A percentile compares a stretch with the other conserved stretches of the same genome.
These are phyloP conservation scores for Scartelaos histophorus DNA, from an alignment of 2,113 vertebrate species.

Conservation along the genomic window DNA sequence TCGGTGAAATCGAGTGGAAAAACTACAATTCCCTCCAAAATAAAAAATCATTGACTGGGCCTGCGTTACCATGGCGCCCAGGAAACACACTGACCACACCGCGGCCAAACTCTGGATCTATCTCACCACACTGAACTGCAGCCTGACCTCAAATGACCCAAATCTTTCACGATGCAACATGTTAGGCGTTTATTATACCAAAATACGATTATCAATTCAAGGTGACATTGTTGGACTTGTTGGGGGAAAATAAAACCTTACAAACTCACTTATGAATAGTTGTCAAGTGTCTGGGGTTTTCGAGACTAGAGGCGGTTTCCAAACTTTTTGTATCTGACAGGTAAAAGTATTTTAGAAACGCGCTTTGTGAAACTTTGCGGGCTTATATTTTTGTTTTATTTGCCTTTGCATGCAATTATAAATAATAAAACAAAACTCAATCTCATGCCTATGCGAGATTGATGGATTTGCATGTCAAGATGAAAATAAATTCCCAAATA, in stretches of 20 bases:
- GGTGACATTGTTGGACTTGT: not conserved
- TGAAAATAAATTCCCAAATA: too few species aligned
- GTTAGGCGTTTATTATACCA: not conserved
- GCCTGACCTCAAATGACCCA: not conserved
- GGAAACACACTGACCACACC: not conserved
- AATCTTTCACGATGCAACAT: not conserved
- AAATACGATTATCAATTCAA: not conserved
- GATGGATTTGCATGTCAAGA: too few species aligned
- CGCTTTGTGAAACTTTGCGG: not conserved
- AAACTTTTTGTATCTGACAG: not conserved
- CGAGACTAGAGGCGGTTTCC: not conserved
- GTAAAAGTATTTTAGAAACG: not conserved
- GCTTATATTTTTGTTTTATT: too few species aligned
- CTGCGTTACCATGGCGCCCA: slow-evolving; percentile 18
- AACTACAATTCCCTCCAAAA: slow-evolving; percentile 22
- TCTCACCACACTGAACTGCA: not conserved
- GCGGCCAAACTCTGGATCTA: not conserved
- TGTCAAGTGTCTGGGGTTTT: not conserved
- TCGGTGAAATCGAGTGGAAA: slow-evolving; percentile 28
- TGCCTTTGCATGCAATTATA: too few species aligned
- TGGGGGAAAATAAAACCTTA: not conserved
- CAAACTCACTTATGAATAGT: not conserved
- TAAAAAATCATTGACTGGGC: slow-evolving; percentile 22
- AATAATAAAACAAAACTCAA: too few species aligned
- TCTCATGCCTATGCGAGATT: too few species aligned